A percentile compares a stretch with the other conserved stretches of the same genome.
These are phyloP conservation scores for Orius insidiosus DNA, from an alignment of 1,140 invertebrate species.

Conservation along the genomic window DNA sequence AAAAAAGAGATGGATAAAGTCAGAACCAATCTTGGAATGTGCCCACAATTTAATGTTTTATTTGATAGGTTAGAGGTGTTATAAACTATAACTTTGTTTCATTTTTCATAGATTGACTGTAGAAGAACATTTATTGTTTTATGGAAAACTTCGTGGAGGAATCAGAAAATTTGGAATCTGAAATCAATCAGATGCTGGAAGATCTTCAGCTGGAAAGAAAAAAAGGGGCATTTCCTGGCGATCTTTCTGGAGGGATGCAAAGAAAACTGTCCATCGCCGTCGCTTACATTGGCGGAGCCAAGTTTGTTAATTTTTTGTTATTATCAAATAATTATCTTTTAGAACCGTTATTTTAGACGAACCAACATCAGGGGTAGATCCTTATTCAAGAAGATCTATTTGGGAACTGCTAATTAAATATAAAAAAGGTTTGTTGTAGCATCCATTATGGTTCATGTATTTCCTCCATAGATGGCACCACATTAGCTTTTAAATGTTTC, in stretches of 20 bases:
- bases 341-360: slow-evolving; percentile 55
- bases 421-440: slow-evolving; percentile 26
- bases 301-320: slow-evolving; percentile 21
- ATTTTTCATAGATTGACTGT: slow-evolving; percentile 45
- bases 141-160: slow-evolving; percentile 14
- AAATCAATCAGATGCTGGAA: slow-evolving; percentile 29
- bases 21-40: slow-evolving; percentile 49
- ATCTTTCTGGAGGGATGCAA: slow-evolving; percentile 73
- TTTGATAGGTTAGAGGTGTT: slow-evolving; percentile 45
- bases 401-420: slow-evolving; percentile 37
- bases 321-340: slow-evolving; percentile 6
- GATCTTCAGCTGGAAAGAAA: slow-evolving; percentile 38
- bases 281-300: slow-evolving; percentile 49
- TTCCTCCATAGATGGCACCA: too few relatives aligned
- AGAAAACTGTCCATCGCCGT: slow-evolving; percentile 62
- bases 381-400: slow-evolving; percentile 36
- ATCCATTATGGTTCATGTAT: too few relatives aligned
- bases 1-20: slow-evolving; percentile 29
- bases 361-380: slow-evolving; percentile 36
- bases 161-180: slow-evolving; percentile 24
- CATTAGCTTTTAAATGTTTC: slow-evolving; percentile 10
- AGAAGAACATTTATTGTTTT: slow-evolving; percentile 62
- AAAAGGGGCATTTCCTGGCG: slow-evolving; percentile 22
- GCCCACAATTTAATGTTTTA: slow-evolving; percentile 90
- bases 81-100: background rate